These are phyloP conservation scores for Dasypolia templi DNA, from an alignment of 2,888 invertebrate genomes.

Conservation along the genomic window DNA sequence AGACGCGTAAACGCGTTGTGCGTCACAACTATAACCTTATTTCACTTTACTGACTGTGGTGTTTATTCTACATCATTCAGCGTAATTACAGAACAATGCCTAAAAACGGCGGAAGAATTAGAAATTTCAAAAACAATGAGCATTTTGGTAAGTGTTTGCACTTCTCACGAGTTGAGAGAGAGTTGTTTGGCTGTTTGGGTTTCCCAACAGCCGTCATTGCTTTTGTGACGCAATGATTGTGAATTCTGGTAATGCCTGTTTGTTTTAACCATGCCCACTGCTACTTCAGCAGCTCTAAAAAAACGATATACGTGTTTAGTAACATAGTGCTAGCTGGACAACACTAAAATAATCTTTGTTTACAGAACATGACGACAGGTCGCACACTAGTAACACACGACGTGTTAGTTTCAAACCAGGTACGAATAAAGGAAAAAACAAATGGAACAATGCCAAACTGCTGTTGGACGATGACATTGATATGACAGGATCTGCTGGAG, in stretches of 20 bases:
- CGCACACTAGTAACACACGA: constrained; percentile 80
- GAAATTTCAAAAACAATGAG: constrained; percentile 84
- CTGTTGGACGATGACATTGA: constrained; percentile 92
- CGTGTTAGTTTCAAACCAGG: constrained; percentile 90
- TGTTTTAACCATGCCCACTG: neutral
- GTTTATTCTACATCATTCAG: constrained; percentile 32
- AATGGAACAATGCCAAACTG: constrained; percentile 84
- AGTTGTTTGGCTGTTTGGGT: neutral
- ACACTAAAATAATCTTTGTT: constrained; percentile 43
- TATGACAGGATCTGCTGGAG: constrained; percentile 87
- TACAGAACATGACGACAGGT: constrained; percentile 88
- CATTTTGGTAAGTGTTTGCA: constrained; percentile 81
- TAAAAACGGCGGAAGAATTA: constrained; percentile 84
- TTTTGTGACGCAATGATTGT: constrained; percentile 21
- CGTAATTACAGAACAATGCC: constrained; percentile 79
- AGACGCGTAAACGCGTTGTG: constrained; percentile 52
- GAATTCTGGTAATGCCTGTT: neutral
- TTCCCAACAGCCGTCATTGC: constrained; percentile 10
- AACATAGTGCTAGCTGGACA: neutral
- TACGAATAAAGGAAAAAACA: constrained; percentile 85
- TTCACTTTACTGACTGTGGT: constrained; percentile 29
- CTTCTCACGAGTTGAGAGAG: neutral
- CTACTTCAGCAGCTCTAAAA: no score
- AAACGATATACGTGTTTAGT: neutral
- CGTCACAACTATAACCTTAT: constrained; percentile 63